These are phyloP conservation scores for Erithacus rubecula DNA, from an alignment of 2,797 vertebrate genomes.

Conservation along the genomic window DNA sequence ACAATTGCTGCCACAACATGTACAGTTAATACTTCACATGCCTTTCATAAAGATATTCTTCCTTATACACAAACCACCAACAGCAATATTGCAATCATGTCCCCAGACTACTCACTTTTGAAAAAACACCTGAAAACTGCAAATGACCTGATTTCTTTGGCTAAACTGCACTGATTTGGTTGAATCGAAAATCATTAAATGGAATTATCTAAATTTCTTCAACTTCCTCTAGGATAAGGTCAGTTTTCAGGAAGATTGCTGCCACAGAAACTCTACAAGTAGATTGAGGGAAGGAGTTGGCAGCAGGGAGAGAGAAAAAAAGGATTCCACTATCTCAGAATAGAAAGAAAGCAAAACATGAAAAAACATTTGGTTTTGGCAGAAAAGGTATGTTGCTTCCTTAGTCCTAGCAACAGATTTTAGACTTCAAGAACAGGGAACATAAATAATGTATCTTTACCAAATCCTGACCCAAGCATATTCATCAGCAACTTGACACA, in stretches of 20 bases:
- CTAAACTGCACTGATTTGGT: background rate
- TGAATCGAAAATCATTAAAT: background rate
- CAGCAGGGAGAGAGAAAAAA: background rate
- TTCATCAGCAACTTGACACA: background rate
- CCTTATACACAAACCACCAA: background rate
- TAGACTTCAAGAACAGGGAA: background rate
- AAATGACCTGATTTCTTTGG: background rate
- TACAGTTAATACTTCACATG: background rate
- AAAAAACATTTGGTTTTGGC: background rate
- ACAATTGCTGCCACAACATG: background rate
- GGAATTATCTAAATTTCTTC: background rate
- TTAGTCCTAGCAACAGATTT: background rate
- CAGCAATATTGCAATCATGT: background rate
- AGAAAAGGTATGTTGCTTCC: background rate
- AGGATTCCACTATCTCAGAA: background rate
- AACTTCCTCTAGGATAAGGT: background rate
- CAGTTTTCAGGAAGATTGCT: background rate
- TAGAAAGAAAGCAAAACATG: background rate
- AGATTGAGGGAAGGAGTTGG: background rate
- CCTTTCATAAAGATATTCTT: background rate
- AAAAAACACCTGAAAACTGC: background rate
- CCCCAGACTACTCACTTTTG: background rate
- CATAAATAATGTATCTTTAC: background rate
- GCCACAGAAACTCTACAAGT: background rate
- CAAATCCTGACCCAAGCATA: background rate